Evolutionary conservation across 2,888 invertebrate species (phyloP).

Genomic region (Cheilosia vulpina): DNA sequence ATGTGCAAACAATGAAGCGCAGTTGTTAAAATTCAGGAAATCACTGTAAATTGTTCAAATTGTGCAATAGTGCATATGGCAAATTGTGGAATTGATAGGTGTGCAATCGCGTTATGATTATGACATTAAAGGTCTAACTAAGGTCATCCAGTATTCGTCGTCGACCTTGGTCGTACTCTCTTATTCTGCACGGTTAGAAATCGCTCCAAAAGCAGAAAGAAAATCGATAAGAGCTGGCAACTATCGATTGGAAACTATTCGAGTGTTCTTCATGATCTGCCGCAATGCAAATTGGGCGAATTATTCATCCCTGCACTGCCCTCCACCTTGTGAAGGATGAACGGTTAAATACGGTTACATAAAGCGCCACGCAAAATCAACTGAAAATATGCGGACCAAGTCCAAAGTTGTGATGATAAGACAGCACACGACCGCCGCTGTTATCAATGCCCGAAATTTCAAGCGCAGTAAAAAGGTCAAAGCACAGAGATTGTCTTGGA

Average conservation of each 20-base stretch:
- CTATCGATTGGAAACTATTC: not conserved
- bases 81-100: not conserved
- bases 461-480: not conserved
- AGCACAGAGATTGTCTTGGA: not conserved
- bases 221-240: not conserved
- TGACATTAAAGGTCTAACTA: not conserved
- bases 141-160: not conserved
- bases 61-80: not conserved
- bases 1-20: not conserved
- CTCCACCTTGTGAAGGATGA: no score
- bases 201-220: not conserved
- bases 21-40: not conserved
- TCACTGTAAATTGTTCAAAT: not conserved
- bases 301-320: no score
- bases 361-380: not conserved
- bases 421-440: constrained; percentile 1
- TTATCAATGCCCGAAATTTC: no score
- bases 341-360: no score
- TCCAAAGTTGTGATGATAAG: not conserved
- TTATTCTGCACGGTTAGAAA: not conserved
- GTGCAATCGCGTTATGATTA: not conserved
- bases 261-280: not conserved
- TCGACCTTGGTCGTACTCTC: not conserved
- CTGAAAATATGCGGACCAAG: not conserved
- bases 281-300: not conserved